These are phyloP conservation scores for Solea solea DNA, from an alignment of 2,113 vertebrate species.

Conservation along the genomic window DNA sequence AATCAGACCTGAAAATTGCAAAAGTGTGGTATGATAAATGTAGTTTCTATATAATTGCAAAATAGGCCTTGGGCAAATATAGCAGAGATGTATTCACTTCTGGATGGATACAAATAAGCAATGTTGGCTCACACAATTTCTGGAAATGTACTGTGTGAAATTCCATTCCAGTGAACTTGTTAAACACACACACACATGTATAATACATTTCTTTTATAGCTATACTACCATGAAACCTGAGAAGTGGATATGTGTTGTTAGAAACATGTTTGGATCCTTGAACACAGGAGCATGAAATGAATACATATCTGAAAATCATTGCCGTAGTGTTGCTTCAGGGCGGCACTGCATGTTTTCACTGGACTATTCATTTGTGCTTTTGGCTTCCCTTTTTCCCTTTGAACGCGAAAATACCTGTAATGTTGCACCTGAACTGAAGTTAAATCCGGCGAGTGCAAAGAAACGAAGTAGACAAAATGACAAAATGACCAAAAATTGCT, in stretches of 20 bases:
- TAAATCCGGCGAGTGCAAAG: constrained; percentile 52
- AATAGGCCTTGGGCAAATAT: constrained; percentile 33
- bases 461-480: constrained; percentile 15
- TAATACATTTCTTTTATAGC: constrained; percentile 32
- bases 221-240: constrained; percentile 40
- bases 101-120: constrained; percentile 19
- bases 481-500: constrained; percentile 39
- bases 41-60: constrained; percentile 24
- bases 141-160: constrained; percentile 42
- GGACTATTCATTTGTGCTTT: constrained; percentile 66
- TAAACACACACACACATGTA: constrained; percentile 4
- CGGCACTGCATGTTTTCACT: constrained; percentile 68
- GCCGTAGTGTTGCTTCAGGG: constrained; percentile 58
- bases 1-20: constrained; percentile 17
- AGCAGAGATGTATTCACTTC: constrained; percentile 49
- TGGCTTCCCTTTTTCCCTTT: constrained; percentile 53
- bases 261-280: constrained; percentile 19
- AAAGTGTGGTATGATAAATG: constrained; percentile 9
- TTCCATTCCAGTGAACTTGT: constrained; percentile 42
- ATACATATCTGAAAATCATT: constrained; percentile 71
- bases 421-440: constrained; percentile 54
- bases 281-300: constrained; percentile 60
- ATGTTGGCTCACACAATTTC: constrained; percentile 25
- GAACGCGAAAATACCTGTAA: constrained; percentile 69
- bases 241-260: constrained; percentile 44